Base-by-base conservation (phyloP, 2,797 vertebrate species). In the Antrozous pallidus region DNA sequence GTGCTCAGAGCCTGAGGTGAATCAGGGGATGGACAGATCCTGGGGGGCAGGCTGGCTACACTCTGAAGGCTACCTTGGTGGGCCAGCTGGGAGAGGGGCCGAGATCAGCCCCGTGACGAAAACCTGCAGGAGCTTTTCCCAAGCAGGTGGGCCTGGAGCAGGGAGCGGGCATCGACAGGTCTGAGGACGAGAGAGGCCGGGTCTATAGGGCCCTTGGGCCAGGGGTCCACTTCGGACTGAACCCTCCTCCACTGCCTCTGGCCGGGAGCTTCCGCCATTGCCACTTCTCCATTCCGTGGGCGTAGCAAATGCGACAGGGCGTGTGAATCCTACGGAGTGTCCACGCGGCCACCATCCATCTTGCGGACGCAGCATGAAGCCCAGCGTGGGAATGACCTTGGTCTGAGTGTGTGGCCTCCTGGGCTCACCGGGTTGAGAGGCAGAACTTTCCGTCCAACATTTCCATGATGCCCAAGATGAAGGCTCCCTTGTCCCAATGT, bases 251-350 rank as follows among this genome's bases (percentile, higher is more conserved):
- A 6, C 2, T 0, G 3, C 12, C 22, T 17, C 31, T 12, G 26
- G 16, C 51, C 17, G 0, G 0, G 3, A 42, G 31, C 4, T 75
- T 40, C 40, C 12, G 10, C 26, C 24, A 13, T 33, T 20, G 8
- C 22, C 4, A 1, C 18, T 63, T 70, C 70, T 51, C 61, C 8
- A 13, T 36, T 36, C 10, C 17, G 69, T 1, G 1, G 14, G 31
- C 3, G 6, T 11, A 47, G 45, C 36, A 33, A 47, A 36, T 0
- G 0, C 51, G 13, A 67, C 3, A 1, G 11, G 17, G 49, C 26
- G 0, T 0, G n/a, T 8, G 40, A 16, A 18, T 33, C 18, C 12
- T 0, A 0, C 77, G 31, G 20, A 24, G 8, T 0, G 3, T 26
- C 4, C 9, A 65, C 2, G 3, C 10, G 58, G 49, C 24, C 38